Conservation (phyloP, 2,888 invertebrate genomes). For the Xestia xanthographa region DNA sequence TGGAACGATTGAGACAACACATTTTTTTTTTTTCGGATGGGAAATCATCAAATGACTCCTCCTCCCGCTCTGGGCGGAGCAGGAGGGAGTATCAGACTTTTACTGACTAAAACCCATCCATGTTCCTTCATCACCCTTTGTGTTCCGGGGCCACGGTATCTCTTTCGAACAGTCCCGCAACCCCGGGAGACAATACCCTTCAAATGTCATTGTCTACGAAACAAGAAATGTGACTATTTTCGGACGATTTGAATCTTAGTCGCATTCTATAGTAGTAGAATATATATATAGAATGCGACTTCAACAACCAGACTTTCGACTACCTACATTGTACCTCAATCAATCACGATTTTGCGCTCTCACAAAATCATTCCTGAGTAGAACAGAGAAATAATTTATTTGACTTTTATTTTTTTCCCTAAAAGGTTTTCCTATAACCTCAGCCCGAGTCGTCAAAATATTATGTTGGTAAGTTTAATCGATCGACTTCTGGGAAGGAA, state of each 20-base stretch:
- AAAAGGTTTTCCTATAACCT: background rate
- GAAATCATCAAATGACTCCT: no score
- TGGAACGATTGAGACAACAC: background rate
- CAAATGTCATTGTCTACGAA: background rate
- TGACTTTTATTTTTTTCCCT: background rate
- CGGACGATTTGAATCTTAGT: background rate
- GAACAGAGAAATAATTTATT: background rate
- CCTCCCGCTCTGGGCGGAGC: no score
- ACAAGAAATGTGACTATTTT: background rate
- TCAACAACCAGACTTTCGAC: background rate
- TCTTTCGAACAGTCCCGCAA: no score
- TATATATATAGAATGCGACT: background rate
- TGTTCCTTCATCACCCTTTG: no score
- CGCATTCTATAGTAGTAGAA: no score
- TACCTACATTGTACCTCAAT: background rate
- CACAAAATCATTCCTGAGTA: background rate
- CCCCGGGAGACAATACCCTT: background rate
- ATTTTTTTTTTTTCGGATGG: no score
- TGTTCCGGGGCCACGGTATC: no score
- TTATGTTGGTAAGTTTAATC: conserved; percentile 21
- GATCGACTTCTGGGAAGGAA: background rate
- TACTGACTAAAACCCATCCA: no score
- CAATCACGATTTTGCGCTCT: background rate
- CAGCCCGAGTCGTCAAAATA: background rate
- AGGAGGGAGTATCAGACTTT: no score